Conservation (phyloP, 2,888 invertebrate species). For the Morinoia aosen region DNA sequence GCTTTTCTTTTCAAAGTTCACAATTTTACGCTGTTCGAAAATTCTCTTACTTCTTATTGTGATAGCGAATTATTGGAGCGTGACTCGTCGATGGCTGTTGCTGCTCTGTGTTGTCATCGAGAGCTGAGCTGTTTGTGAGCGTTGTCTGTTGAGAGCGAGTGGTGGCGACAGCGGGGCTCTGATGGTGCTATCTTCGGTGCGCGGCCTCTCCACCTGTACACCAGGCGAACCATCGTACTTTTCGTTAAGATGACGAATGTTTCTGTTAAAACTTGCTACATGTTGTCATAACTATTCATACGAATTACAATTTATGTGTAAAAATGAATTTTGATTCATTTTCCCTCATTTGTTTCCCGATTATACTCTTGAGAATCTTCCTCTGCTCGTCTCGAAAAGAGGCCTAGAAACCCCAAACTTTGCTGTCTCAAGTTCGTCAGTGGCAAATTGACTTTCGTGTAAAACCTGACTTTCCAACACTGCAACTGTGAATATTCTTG, state of each 20-base stretch:
- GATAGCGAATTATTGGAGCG: background rate
- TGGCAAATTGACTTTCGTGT: too few relatives aligned
- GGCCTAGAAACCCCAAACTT: too few relatives aligned
- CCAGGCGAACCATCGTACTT: background rate
- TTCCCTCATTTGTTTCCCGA: background rate
- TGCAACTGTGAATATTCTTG: too few relatives aligned
- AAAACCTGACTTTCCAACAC: too few relatives aligned
- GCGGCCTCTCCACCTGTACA: background rate
- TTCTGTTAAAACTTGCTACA: slow-evolving; percentile 54
- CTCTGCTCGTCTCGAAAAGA: too few relatives aligned
- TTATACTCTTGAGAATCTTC: background rate
- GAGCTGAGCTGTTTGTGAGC: background rate
- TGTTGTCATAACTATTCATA: slow-evolving; percentile 55
- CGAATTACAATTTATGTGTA: slow-evolving; percentile 54
- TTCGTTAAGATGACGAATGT: slow-evolving; percentile 9
- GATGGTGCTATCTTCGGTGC: background rate
- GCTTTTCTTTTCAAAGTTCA: background rate
- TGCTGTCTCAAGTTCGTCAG: too few relatives aligned
- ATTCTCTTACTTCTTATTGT: background rate
- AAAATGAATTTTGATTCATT: slow-evolving; percentile 18
- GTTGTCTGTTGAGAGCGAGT: background rate
- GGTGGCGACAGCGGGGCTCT: background rate
- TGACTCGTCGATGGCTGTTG: background rate
- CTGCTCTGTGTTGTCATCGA: background rate
- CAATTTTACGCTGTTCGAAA: background rate